Evolutionary conservation across 2,888 invertebrate genomes (phyloP).

Genomic region (Hydrotaea cyrtoneurina): DNA sequence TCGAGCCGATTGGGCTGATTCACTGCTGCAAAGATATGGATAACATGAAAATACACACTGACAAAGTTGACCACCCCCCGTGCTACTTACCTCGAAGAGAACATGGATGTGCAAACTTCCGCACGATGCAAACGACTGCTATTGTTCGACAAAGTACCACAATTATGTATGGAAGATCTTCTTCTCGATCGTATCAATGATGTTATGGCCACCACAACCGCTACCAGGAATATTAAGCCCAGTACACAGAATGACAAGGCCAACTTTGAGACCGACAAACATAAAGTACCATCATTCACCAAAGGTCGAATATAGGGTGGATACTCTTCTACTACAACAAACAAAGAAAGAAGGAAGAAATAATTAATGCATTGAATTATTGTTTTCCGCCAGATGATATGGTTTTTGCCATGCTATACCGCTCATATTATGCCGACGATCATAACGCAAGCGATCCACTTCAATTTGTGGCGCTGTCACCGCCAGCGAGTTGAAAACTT

Average conservation of each 20-base stretch:
- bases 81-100: conserved; percentile 74
- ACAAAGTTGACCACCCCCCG: not conserved
- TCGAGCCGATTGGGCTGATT: conserved; percentile 79
- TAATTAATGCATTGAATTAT: not conserved
- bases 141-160: conserved; percentile 69
- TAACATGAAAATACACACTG: conserved; percentile 12
- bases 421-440: conserved; percentile 78
- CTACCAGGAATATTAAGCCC: conserved; percentile 87
- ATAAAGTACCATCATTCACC: conserved; percentile 82
- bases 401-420: conserved; percentile 71
- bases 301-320: conserved; percentile 75
- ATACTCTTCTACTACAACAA: conserved; percentile 77
- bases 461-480: conserved; percentile 90
- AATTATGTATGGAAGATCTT: conserved; percentile 62
- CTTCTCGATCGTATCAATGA: conserved; percentile 84
- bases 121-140: conserved; percentile 74
- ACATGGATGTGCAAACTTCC: conserved; percentile 79
- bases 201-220: conserved; percentile 86
- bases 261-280: conserved; percentile 89
- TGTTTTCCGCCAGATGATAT: not conserved
- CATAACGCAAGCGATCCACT: conserved; percentile 82
- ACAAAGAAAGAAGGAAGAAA: not conserved
- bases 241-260: conserved; percentile 88
- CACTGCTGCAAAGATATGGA: conserved; percentile 73
- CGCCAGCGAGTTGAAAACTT: conserved; percentile 91